phyloP scores from a whole-genome alignment of 2,797 vertebrate genomes.

The Yasuhikotakia modesta region DNA sequence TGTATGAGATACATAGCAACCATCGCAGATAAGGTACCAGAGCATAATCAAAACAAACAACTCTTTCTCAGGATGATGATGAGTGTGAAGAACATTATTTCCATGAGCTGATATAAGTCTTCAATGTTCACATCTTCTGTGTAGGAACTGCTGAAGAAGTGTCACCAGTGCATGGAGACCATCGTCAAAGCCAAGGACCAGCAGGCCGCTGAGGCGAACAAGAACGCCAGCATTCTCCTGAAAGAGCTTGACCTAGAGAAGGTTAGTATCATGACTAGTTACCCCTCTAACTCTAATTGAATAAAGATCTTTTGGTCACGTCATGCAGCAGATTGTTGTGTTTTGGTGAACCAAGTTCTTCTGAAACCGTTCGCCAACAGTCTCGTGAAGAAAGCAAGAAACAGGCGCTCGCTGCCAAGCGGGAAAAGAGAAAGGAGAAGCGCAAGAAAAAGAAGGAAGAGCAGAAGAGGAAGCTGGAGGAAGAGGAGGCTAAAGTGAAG shows the following conservation, averaged over 20 bases:
- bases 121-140: constrained; percentile 14
- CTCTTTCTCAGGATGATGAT: background rate
- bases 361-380: constrained; percentile 66
- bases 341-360: background rate
- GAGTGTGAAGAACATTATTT: background rate
- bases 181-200: constrained; percentile 99
- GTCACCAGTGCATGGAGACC: constrained; percentile 99
- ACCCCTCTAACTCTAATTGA: background rate
- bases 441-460: constrained; percentile 99
- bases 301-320: background rate
- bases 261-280: constrained; percentile 68
- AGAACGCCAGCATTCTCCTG: constrained; percentile 96
- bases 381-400: constrained; percentile 98
- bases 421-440: constrained; percentile 97
- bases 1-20: constrained; percentile 99
- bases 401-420: constrained; percentile 94
- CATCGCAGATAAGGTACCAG: constrained; percentile 93
- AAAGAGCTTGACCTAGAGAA: constrained; percentile 98
- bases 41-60: background rate
- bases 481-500: constrained; percentile 94
- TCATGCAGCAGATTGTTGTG: background rate
- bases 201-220: constrained; percentile 98
- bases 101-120: background rate
- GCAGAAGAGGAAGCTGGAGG: constrained; percentile 93
- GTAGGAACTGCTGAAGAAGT: constrained; percentile 96